These are phyloP conservation scores for Limulus polyphemus DNA, from an alignment of 2,888 invertebrate genomes.

Conservation along the genomic window DNA sequence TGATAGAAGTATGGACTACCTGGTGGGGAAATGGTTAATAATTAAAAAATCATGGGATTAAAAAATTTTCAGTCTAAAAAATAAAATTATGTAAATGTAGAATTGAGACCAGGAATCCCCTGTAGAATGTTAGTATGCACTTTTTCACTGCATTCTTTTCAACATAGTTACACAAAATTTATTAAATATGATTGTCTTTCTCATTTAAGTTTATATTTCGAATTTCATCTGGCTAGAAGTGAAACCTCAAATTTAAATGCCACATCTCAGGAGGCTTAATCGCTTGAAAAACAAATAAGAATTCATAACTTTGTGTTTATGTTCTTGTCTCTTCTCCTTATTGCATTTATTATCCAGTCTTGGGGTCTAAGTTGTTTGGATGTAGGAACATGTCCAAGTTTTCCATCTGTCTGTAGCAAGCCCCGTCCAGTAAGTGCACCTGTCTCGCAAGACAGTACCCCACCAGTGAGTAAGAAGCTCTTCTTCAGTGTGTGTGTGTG, in stretches of 20 bases:
- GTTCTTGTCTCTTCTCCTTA: no score
- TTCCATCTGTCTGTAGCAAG: conserved; percentile 16
- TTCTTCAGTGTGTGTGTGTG: conserved; percentile 16
- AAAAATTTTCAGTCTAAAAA: no score
- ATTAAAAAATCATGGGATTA: no score
- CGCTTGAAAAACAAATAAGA: no score
- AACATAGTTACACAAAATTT: neutral
- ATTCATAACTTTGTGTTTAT: no score
- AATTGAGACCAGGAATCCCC: no score
- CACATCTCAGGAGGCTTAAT: neutral
- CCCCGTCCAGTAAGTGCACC: conserved; percentile 20
- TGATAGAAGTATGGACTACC: no score
- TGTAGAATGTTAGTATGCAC: neutral
- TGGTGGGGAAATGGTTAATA: no score
- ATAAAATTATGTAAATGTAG: no score
- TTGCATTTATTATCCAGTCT: conserved; percentile 2
- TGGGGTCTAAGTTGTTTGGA: conserved; percentile 23
- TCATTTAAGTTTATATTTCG: neutral
- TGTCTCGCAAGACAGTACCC: conserved; percentile 3
- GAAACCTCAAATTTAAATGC: neutral
- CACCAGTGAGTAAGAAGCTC: conserved; percentile 7
- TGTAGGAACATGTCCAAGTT: conserved; percentile 15
- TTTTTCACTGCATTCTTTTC: neutral
- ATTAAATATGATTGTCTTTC: neutral
- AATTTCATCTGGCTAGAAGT: neutral